Percentiles rank a stretch among this genome's conserved stretches.
phyloP scores from a whole-genome alignment of 2,113 vertebrate genomes.

The Oceanodroma tethys region DNA sequence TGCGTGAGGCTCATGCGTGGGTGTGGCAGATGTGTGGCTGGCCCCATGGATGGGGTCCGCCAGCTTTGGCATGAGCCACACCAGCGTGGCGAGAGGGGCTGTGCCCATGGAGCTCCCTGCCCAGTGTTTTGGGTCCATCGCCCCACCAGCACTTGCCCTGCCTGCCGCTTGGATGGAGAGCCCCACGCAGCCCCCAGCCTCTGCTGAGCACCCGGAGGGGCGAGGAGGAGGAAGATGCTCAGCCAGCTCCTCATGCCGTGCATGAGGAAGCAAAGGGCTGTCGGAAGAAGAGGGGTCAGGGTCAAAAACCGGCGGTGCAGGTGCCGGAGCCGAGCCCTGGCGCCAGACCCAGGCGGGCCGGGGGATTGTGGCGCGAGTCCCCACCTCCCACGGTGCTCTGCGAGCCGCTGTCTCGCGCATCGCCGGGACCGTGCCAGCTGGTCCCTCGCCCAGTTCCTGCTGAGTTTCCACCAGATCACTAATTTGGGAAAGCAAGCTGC shows the following conservation, averaged over 20 bases:
- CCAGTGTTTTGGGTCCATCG: not conserved
- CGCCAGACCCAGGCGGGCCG: fast-evolving
- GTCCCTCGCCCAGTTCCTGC: not conserved
- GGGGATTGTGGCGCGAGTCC: fast-evolving
- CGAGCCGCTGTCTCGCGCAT: fast-evolving
- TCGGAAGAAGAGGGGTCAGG: not conserved
- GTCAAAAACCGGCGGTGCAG: not conserved
- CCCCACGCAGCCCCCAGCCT: not conserved
- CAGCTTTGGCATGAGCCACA: not conserved
- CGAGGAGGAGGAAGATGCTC: not conserved
- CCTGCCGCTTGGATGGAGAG: not conserved
- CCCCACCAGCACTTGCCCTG: not conserved
- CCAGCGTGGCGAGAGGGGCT: fast-evolving
- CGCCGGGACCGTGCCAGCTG: not conserved
- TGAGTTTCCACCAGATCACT: not conserved
- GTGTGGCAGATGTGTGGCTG: fast-evolving
- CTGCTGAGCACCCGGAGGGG: not conserved
- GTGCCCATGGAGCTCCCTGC: not conserved
- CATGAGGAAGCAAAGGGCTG: not conserved
- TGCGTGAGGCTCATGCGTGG: not conserved
- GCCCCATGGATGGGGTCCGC: not conserved
- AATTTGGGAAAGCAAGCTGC: not conserved
- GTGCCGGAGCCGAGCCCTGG: not conserved
- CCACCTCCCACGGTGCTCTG: not conserved
- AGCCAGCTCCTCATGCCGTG: not conserved